phyloP scores from a whole-genome alignment of 2,797 vertebrate species.

The Poecilia wingei region DNA sequence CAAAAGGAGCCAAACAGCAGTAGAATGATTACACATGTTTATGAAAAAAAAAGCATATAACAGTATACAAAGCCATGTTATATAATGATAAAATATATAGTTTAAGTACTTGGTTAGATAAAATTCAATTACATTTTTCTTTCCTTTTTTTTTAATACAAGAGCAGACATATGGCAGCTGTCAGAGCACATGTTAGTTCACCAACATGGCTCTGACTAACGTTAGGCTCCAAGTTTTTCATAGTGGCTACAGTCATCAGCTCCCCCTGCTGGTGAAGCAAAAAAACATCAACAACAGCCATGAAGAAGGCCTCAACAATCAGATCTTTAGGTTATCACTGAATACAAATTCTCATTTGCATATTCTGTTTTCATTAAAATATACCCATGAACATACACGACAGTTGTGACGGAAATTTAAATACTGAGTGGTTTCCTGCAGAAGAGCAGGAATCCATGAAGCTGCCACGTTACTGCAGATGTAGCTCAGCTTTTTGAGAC shows the following conservation, averaged over 20 bases:
- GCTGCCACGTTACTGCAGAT: slow-evolving; percentile 53
- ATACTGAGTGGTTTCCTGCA: slow-evolving; percentile 49
- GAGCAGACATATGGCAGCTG: slow-evolving; percentile 40
- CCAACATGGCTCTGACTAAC: slow-evolving; percentile 12
- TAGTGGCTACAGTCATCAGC: slow-evolving; percentile 33
- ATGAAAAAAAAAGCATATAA: slow-evolving; percentile 57
- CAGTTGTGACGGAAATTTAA: slow-evolving; percentile 9
- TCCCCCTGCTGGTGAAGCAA: neutral
- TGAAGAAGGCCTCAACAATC: neutral
- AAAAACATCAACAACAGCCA: neutral
- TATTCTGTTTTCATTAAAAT: neutral
- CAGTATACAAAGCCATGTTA: slow-evolving; percentile 52
- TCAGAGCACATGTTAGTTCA: slow-evolving; percentile 25
- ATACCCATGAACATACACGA: neutral
- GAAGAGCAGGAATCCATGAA: slow-evolving; percentile 29
- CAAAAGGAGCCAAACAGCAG: slow-evolving; percentile 18
- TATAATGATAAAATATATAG: slow-evolving; percentile 36
- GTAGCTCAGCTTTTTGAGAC: slow-evolving; percentile 8
- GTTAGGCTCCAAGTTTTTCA: slow-evolving; percentile 43
- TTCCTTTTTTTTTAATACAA: slow-evolving; percentile 19
- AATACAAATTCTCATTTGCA: neutral
- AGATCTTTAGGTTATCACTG: neutral
- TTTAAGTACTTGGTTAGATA: slow-evolving; percentile 55
- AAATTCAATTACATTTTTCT: slow-evolving; percentile 11
- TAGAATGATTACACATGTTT: slow-evolving; percentile 61